Evolutionary conservation across 2,888 invertebrate species (phyloP).

Genomic region (Dioctria rufipes): DNA sequence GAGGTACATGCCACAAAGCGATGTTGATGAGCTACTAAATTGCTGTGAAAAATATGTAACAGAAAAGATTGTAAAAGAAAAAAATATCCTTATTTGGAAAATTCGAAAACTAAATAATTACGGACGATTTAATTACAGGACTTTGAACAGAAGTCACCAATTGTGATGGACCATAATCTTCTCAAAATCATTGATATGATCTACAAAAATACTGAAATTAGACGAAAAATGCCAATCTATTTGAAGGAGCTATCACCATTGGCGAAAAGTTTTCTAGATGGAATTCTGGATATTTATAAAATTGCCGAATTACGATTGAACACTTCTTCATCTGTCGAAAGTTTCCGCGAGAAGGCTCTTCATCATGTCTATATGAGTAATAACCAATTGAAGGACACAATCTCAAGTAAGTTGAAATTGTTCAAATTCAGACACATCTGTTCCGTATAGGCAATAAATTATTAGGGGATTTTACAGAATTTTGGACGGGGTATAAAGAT

Average conservation of each 20-base stretch:
- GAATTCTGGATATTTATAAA: background rate
- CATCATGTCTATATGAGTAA: background rate
- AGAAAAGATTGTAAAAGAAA: too few species aligned
- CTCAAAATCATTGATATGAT: background rate
- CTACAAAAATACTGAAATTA: background rate
- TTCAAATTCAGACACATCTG: too few species aligned
- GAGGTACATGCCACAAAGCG: background rate
- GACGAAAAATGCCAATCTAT: background rate
- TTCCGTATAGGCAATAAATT: too few species aligned
- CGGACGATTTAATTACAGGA: too few species aligned
- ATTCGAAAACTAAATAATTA: too few species aligned
- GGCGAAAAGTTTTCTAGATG: background rate
- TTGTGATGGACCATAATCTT: background rate
- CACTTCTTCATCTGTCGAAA: background rate
- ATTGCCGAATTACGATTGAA: background rate
- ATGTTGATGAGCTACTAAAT: background rate
- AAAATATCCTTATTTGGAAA: too few species aligned
- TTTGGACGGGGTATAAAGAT: too few species aligned
- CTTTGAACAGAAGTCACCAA: background rate
- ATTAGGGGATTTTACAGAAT: too few species aligned
- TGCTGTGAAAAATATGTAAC: background rate
- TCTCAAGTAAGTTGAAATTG: background rate
- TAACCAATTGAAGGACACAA: background rate
- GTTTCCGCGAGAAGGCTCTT: background rate
- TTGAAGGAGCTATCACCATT: background rate